Percentiles rank a stretch among this genome's conserved stretches.
Evolutionary conservation across 2,113 vertebrate species (phyloP).

Genomic region (Papio anubis): DNA sequence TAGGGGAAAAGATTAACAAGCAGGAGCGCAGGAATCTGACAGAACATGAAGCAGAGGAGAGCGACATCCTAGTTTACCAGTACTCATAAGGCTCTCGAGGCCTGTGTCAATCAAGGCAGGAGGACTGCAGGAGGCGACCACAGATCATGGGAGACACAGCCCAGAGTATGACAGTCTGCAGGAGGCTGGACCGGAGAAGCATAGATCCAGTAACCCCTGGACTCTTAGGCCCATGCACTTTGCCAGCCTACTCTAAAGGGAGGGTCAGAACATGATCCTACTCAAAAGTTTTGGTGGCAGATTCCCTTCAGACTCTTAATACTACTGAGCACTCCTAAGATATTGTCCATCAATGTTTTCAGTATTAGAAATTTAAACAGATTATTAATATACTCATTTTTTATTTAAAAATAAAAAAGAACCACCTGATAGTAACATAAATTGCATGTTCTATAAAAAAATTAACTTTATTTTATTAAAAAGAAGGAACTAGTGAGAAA

Average conservation of each 20-base stretch:
- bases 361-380: background rate
- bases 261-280: background rate
- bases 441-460: background rate
- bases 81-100: fast-evolving
- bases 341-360: background rate
- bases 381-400: background rate
- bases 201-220: fast-evolving
- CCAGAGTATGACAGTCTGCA: fast-evolving
- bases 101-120: background rate
- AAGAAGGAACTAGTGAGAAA: background rate
- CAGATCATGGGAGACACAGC: background rate
- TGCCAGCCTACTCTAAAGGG: background rate
- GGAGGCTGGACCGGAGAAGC: background rate
- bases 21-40: background rate
- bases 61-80: background rate
- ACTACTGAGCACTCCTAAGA: background rate
- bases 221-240: background rate
- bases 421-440: background rate
- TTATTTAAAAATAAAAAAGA: background rate
- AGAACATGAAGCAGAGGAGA: background rate
- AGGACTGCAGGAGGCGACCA: too few relatives aligned
- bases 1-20: background rate
- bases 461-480: background rate
- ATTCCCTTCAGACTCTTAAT: background rate
- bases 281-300: background rate